A percentile compares a stretch with the other conserved stretches of the same genome.
Conservation (phyloP, 2,888 invertebrate species). For the Noctua fimbriata region DNA sequence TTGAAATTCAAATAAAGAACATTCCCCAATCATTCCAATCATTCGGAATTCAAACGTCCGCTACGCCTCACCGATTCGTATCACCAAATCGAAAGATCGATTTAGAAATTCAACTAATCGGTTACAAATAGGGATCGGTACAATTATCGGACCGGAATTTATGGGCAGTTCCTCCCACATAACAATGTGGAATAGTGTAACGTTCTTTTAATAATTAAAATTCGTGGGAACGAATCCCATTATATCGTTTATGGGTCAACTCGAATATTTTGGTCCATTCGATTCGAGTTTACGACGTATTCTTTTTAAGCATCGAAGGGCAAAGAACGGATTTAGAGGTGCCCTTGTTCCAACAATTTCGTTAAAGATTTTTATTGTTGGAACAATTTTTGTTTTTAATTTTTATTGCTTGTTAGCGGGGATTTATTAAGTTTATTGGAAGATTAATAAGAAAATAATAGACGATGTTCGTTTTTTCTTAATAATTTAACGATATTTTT, state of each 20-base stretch:
- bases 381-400: slow-evolving; percentile 24
- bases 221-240: slow-evolving; percentile 74
- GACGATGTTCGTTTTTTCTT: not conserved
- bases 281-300: slow-evolving; percentile 57
- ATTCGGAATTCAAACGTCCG: slow-evolving; percentile 45
- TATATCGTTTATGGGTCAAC: slow-evolving; percentile 68
- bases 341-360: slow-evolving; percentile 44
- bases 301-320: slow-evolving; percentile 46
- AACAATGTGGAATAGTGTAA: slow-evolving; percentile 71
- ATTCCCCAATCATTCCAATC: slow-evolving; percentile 31
- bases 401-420: slow-evolving; percentile 41
- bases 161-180: slow-evolving; percentile 74
- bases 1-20: slow-evolving; percentile 51
- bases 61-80: slow-evolving; percentile 58
- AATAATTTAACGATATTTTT: slow-evolving; percentile 23
- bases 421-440: slow-evolving; percentile 28
- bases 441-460: slow-evolving; percentile 35
- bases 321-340: slow-evolving; percentile 56
- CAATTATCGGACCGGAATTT: slow-evolving; percentile 78
- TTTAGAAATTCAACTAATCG: slow-evolving; percentile 70
- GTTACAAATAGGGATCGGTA: slow-evolving; percentile 67
- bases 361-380: slow-evolving; percentile 35
- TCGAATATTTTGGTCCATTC: slow-evolving; percentile 51
- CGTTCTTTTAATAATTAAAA: slow-evolving; percentile 71
- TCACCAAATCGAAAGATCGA: slow-evolving; percentile 68